Base-by-base conservation (phyloP, 2,797 vertebrate genomes). In the Tolypeutes matacus region DNA sequence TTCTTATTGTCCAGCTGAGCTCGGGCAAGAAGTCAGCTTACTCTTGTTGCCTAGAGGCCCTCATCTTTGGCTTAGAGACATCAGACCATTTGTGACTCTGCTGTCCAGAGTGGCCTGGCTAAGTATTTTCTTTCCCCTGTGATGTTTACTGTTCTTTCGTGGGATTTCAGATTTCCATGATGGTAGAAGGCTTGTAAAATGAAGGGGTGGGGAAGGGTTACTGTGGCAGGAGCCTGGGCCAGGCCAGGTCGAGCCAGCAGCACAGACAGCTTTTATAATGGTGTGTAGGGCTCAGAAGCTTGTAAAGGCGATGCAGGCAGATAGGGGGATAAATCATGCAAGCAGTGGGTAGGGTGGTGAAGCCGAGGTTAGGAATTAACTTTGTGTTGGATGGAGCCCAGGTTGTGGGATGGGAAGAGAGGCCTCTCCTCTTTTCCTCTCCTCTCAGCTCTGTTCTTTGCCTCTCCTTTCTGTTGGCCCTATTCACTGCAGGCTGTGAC, bases 61-160 rank as follows among this genome's bases (percentile, higher is more conserved):
- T 84, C 86, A 36, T 93, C 90, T 58, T 88, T 80, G 82, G 69
- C 73, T 96, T 3, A 42, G 96, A 97, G 75, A 97, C 97, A 93
- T 97, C 96, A 60, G 96, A 97, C 96, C 95, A 69, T 97, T 96
- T 97, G 97, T 97, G 97, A 98, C 96, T 98, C 97, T 76, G 92
- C 96, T 96, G 94, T 96, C 83, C 86, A 3, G 96, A 65, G 3
- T 80, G 94, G 97, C 97, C 97, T 97, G 85, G 95, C 89, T 76
- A 3, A 94, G 92, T 97, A 95, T 97, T 98, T 97, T 96, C 93
- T 98, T 98, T 98, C 97, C 95, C 91, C 97, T 98, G 96, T 27
- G 95, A 97, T 98, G 98, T 98, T 98, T 99, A 98, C 98, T 98
- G 98, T 98, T 98, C 98, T 98, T 98, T 98, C 98, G 98, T 15